A percentile compares a stretch with the other conserved stretches of the same genome.
Evolutionary conservation across 2,113 vertebrate genomes (phyloP).

Genomic region (Pluvianellus socialis): DNA sequence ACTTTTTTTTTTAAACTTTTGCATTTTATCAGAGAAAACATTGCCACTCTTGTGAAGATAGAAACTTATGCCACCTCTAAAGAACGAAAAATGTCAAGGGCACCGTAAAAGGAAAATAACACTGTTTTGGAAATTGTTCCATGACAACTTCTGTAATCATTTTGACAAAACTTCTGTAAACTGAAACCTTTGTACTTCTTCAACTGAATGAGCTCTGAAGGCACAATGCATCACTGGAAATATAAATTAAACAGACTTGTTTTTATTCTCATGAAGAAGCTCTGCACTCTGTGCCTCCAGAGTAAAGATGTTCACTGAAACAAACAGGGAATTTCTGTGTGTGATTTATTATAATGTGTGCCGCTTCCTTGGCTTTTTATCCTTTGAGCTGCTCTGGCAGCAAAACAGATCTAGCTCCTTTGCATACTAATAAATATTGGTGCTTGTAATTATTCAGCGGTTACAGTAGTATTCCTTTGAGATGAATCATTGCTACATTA

Average conservation of each 20-base stretch:
- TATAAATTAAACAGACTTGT: conserved; percentile 48
- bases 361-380: conserved; percentile 66
- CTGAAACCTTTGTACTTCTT: conserved; percentile 48
- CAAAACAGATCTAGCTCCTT: conserved; percentile 59
- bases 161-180: conserved; percentile 59
- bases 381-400: conserved; percentile 69
- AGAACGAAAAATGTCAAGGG: conserved; percentile 50
- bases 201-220: conserved; percentile 39
- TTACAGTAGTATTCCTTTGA: conserved; percentile 68
- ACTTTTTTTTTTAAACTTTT: neutral
- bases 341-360: conserved; percentile 72
- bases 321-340: conserved; percentile 36
- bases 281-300: neutral
- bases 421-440: conserved; percentile 76
- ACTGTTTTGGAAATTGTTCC: conserved; percentile 38
- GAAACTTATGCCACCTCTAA: neutral
- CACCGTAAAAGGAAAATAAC: conserved; percentile 49
- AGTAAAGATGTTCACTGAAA: conserved; percentile 45
- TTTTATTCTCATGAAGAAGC: conserved; percentile 36
- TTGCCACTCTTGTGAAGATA: neutral
- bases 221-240: conserved; percentile 62
- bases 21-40: conserved; percentile 34
- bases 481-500: conserved; percentile 71
- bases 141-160: conserved; percentile 38
- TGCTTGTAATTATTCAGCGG: conserved; percentile 72